Evolutionary conservation across 2,888 invertebrate species (phyloP).

Genomic region (Aelia acuminata): DNA sequence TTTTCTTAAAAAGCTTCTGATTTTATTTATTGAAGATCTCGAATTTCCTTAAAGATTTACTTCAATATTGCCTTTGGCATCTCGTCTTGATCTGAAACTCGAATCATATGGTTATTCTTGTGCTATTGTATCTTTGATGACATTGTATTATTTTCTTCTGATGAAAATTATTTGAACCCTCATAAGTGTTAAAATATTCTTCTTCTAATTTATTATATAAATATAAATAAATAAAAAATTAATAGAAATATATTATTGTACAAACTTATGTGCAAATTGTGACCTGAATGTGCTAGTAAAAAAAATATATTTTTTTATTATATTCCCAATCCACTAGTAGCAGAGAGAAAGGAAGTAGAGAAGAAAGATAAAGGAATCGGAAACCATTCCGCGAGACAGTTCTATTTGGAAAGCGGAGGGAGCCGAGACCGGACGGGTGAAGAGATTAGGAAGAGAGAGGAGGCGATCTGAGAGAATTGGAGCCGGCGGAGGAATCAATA

Average conservation of each 20-base stretch:
- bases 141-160: too few species aligned
- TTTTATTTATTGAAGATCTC: too few species aligned
- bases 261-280: too few species aligned
- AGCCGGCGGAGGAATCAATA: slow-evolving; percentile 34
- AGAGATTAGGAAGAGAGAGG: slow-evolving; percentile 39
- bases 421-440: slow-evolving; percentile 18
- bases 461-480: slow-evolving; percentile 46
- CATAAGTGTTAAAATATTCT: too few species aligned
- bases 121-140: too few species aligned
- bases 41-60: too few species aligned
- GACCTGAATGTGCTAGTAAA: neutral
- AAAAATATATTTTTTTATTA: neutral
- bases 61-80: too few species aligned
- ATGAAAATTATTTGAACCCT: too few species aligned
- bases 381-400: slow-evolving; percentile 25
- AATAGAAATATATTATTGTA: neutral
- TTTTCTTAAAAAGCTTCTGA: too few species aligned
- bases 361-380: slow-evolving; percentile 38
- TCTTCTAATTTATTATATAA: neutral
- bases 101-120: too few species aligned
- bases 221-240: neutral
- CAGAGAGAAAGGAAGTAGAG: neutral
- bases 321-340: neutral
- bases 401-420: slow-evolving; percentile 27
- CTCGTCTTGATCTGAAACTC: too few species aligned